Base-by-base conservation (phyloP, 2,113 vertebrate genomes). In the Physeter macrocephalus region DNA sequence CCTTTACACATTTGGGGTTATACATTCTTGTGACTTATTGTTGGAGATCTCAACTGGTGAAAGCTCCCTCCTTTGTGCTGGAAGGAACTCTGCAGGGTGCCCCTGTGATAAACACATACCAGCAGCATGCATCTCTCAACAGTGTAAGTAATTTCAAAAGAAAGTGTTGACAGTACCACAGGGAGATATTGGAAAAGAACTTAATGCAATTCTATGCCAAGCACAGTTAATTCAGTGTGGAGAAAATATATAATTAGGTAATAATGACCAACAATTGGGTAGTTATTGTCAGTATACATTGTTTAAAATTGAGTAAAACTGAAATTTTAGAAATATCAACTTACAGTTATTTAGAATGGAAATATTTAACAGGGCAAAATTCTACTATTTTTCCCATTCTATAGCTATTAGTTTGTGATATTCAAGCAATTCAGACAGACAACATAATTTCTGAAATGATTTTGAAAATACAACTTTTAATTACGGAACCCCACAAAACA, bases 71-170 rank as follows among this genome's bases (percentile, higher is more conserved):
- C 36, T 23, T 21, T 49, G 14, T 27, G 23, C 39, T 93, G 34
- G 64, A 86, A 91, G 64, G 39, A 72, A 72, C 9, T 74, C 15
- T 81, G 43, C 6, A 67, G 52, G 64, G 21, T 59, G 7, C 12
- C 36, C 12, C 18, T n/a, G 8, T 43, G 34, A 72, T 4, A 14
- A 92, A 94, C 34, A 29, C 10, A 34, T 61, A 3, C 5, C 9
- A 71, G 8, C 12, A 84, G 21, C 39, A 5, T 54, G 31, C 21
- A 29, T 67, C 20, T 67, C 75, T 78, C 77, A 93, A 77, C 46
- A 80, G 74, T 62, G 59, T 83, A 89, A 96, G 54, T 69, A 90
- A 82, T 86, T 91, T 88, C 34, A 75, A 64, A 94, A 96, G 86
- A 84, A 85, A 88, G 36, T 64, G 1, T 69, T 93, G 71, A 88